A percentile compares a stretch with the other conserved stretches of the same genome.
Evolutionary conservation across 2,797 vertebrate genomes (phyloP).

Genomic region (Pygocentrus nattereri): DNA sequence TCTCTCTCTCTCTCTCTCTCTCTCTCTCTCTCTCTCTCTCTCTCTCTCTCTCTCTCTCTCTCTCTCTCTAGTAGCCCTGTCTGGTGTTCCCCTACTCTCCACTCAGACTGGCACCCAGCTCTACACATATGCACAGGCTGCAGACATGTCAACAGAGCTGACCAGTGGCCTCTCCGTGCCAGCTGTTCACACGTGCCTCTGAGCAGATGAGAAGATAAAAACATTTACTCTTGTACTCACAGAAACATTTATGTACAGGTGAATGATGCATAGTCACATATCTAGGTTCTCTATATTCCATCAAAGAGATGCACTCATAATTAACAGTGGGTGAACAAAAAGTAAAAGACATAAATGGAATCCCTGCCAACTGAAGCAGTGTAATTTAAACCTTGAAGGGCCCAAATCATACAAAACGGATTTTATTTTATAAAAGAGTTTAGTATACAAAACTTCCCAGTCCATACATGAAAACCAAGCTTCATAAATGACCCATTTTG

Average conservation of each 20-base stretch:
- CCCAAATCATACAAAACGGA: no score
- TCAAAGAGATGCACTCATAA: neutral
- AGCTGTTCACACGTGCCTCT: constrained; percentile 62
- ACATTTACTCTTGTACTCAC: neutral
- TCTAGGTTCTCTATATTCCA: neutral
- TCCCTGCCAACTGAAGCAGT: neutral
- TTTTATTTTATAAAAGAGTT: no score
- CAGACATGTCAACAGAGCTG: constrained; percentile 49
- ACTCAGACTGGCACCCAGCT: constrained; percentile 70
- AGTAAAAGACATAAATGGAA: neutral
- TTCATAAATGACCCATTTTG: no score
- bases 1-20: constrained; percentile 55
- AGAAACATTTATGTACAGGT: neutral
- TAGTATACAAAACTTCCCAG: no score
- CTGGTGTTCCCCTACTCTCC: constrained; percentile 57
- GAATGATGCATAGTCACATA: neutral
- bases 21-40: constrained; percentile 58
- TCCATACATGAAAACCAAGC: no score
- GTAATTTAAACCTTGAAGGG: neutral
- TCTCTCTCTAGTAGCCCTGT: constrained; percentile 55
- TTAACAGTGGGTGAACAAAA: neutral
- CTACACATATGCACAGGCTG: constrained; percentile 63
- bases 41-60: constrained; percentile 55
- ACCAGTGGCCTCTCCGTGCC: constrained; percentile 61
- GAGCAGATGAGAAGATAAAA: constrained; percentile 25